These are phyloP conservation scores for Trachelus tabidus DNA, from an alignment of 2,888 invertebrate genomes.

Conservation along the genomic window DNA sequence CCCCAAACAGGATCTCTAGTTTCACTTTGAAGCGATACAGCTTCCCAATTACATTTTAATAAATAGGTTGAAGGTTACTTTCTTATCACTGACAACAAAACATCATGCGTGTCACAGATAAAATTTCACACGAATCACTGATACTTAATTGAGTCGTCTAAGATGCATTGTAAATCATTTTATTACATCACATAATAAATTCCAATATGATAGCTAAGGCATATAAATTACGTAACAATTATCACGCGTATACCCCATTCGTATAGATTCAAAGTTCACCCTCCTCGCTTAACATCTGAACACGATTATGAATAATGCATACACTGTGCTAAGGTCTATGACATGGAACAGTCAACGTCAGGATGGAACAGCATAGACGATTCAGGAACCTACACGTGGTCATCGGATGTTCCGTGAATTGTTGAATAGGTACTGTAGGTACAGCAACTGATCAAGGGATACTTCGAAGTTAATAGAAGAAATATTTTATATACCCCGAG, in stretches of 20 bases:
- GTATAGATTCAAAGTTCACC: neutral
- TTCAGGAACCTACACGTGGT: neutral
- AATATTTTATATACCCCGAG: no score
- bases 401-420: neutral
- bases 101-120: neutral
- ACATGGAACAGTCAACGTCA: neutral
- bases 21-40: neutral
- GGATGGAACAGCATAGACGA: neutral
- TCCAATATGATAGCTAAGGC: neutral
- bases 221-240: neutral
- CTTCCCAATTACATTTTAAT: neutral
- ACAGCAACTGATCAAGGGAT: neutral
- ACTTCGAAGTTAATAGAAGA: no score
- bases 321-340: neutral
- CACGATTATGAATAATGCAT: neutral
- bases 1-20: neutral
- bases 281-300: neutral
- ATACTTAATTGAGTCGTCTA: neutral
- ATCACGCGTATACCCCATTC: neutral
- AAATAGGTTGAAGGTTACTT: neutral
- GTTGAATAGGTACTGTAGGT: neutral
- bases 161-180: neutral
- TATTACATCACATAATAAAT: neutral
- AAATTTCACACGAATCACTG: neutral
- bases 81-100: neutral